A percentile compares a stretch with the other conserved stretches of the same genome.
Conservation (phyloP, 2,888 invertebrate species). For the Aleiodes leptofemur region DNA sequence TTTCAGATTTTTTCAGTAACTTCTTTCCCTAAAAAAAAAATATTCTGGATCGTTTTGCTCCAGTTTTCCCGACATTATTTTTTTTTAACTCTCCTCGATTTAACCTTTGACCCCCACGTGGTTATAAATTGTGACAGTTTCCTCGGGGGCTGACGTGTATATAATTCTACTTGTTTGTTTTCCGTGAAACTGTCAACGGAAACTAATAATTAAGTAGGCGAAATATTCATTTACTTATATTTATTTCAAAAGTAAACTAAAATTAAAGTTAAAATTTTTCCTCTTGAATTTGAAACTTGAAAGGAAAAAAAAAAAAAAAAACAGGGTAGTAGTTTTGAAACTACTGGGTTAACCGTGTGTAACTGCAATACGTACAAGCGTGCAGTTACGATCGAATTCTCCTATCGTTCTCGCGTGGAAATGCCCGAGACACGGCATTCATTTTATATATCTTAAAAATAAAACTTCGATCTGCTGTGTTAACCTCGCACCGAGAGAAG, state of each 20-base stretch:
- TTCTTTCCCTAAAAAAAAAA: too few species aligned
- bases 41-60: too few species aligned
- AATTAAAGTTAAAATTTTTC: too few species aligned
- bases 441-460: conserved; percentile 36
- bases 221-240: neutral
- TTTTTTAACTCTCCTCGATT: neutral
- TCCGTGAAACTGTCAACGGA: neutral
- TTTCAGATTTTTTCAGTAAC: too few species aligned
- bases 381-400: conserved; percentile 27
- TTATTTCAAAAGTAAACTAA: neutral
- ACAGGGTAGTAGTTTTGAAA: neutral
- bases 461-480: conserved; percentile 31
- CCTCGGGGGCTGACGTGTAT: conserved; percentile 1
- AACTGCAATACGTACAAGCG: neutral
- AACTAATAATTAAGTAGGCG: conserved; percentile 20
- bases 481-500: neutral
- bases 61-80: neutral
- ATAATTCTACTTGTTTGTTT: neutral
- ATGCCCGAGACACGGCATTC: conserved; percentile 38
- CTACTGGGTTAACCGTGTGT: neutral
- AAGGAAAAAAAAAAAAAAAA: too few species aligned
- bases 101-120: conserved; percentile 28
- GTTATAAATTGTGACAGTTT: neutral
- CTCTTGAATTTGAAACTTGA: conserved; percentile 10
- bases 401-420: conserved; percentile 30